Evolutionary conservation across 1,140 invertebrate genomes (phyloP), one percentile per base, ranked within the genome.

Genomic region (Drosophila lowei): DNA sequence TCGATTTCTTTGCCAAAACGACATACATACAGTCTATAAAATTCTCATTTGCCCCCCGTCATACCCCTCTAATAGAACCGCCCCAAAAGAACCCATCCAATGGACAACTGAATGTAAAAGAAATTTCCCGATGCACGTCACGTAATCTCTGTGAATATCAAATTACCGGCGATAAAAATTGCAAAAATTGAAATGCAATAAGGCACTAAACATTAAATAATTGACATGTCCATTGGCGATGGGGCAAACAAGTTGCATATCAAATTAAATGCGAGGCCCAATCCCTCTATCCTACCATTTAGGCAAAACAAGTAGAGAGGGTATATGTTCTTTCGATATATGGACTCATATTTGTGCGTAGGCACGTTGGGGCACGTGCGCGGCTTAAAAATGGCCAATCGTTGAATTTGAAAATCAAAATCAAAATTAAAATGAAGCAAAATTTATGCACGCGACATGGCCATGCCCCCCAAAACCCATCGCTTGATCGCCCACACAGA

Each of bases 391-490:
- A 77, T 62, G 9, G 68, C 42, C 66, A 78, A 72, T 73, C 58
- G 18, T 18, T 18, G 18, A 2, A 18, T 18, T 2, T 63, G 55
- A 79, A 79, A 13, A 77, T 72, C 52, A 72, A 73, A 53, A 57
- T 47, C 38, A 60, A 78, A 79, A 47, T 18, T 46, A 48, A 74
- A 66, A 66, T 58, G 64, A 65, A 56, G 52, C 68, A 56, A 77
- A 77, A 84, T 83, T 84, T 83, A 84, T 84, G 79, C 80, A 84
- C 77, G 80, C 86, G 77, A 80, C 77, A 58, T 68, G 61, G 52
- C 61, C 43, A 56, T 38, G 56, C 25, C 25, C 2, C 11, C 9
- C 11, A 38, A 9, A 34, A 9, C 1, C 4, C 34, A 13, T 2
- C 9, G 4, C 4, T 11, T 11, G 34, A 11, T 2, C 3, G 8